These are phyloP conservation scores for Semnornis frantzii DNA, from an alignment of 2,113 vertebrate species.

Conservation along the genomic window DNA sequence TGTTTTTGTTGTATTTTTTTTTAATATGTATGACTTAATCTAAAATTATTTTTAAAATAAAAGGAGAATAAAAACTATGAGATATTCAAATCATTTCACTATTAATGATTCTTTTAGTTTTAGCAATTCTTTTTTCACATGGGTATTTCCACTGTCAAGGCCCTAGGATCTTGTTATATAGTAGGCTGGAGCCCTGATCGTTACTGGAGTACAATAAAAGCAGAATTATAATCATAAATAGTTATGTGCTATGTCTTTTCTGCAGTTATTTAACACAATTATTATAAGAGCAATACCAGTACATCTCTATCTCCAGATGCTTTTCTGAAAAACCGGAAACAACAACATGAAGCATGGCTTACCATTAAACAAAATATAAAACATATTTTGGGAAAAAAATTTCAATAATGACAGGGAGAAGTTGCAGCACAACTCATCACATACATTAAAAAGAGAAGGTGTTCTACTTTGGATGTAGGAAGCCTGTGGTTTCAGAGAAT, in stretches of 20 bases:
- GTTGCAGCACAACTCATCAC: not conserved
- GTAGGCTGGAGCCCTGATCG: not conserved
- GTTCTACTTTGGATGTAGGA: not conserved
- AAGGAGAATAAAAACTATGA: not conserved
- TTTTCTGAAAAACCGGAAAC: conserved; percentile 1
- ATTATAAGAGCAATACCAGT: conserved; percentile 18
- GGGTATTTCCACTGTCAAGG: not conserved
- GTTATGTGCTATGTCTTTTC: not conserved
- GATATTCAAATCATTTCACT: not conserved
- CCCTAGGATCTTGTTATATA: not conserved
- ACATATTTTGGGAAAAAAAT: not conserved
- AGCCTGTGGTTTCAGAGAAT: not conserved
- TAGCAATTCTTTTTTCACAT: not conserved
- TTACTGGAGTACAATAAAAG: not conserved
- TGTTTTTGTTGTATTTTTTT: too few relatives aligned
- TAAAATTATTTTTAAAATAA: not conserved
- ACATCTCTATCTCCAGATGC: not conserved
- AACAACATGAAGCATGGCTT: not conserved
- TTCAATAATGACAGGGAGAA: not conserved
- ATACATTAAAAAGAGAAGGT: not conserved
- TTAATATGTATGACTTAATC: not conserved
- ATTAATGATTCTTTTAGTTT: not conserved
- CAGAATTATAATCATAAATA: conserved; percentile 33
- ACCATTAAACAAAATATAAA: not conserved
- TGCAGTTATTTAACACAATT: conserved; percentile 46